Evolutionary conservation across 2,113 vertebrate species (phyloP), one percentile per base, ranked within the genome.

Genomic region (Cololabis saira): DNA sequence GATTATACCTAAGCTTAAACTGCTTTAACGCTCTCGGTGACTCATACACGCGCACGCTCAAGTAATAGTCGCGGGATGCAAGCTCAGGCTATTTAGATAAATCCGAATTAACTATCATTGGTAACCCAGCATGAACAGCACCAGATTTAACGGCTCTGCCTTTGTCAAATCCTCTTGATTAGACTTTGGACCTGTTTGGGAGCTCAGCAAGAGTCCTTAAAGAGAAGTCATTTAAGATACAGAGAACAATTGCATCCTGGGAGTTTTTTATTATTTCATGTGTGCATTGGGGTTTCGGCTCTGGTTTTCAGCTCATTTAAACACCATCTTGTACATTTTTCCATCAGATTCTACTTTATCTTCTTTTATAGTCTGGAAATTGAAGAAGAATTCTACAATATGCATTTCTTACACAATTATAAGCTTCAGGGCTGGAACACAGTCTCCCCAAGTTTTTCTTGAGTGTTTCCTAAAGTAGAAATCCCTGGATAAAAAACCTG

Each of bases 61-160:
- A 47, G 37, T 63, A 51, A 66, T 66, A 43, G 45, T 53, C 43
- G 49, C 65, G 62, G 70, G 64, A 74, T 65, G 49, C 75, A 82
- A 60, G 62, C 53, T 72, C 61, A 84, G 66, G 73, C 71, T 75
- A 72, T 86, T 89, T 73, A 80, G 77, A 76, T 48, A 78, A 86
- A 90, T 89, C 76, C 84, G 76, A 83, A 78, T 86, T 88, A 87
- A 75, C 59, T 56, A 57, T 40, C 69, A 80, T 43, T 71, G 63
- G 71, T 47, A 82, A 71, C 57, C 19, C 72, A 40, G 68, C 66
- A 83, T 53, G 22, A 79, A 16, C 63, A 61, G 49, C 63, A 45
- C 37, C 66, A 68, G 86, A 86, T 75, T 86, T 76, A 60, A 57
- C 64, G 10, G 74, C 70, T 63, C 68, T 61, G 61, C 66, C 70